Percentiles rank a stretch among this genome's conserved stretches.
phyloP scores from a whole-genome alignment of 2,113 vertebrate species.

The Aspidoscelis tigris region DNA sequence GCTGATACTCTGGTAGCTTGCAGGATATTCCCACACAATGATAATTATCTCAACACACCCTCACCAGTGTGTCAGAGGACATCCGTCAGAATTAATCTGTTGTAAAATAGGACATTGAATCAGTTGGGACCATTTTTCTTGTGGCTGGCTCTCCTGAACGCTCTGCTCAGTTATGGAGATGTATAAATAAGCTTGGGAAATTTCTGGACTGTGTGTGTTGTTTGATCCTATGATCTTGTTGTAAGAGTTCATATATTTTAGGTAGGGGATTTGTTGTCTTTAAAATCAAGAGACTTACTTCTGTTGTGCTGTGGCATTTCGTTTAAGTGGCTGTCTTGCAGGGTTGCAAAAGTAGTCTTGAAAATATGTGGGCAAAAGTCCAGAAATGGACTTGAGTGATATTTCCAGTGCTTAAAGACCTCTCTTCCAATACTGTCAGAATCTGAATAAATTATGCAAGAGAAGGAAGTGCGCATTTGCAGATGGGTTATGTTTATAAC shows the following conservation, averaged over 20 bases:
- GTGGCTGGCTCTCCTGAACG: constrained; percentile 30
- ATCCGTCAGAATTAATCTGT: neutral
- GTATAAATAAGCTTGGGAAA: neutral
- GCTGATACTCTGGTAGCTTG: no score
- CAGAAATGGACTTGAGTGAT: neutral
- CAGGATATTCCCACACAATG: no score
- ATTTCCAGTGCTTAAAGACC: neutral
- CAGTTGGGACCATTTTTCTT: constrained; percentile 13
- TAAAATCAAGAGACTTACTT: neutral
- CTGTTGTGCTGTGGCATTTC: neutral
- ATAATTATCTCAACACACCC: no score
- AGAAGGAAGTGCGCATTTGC: neutral
- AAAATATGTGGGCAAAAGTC: neutral
- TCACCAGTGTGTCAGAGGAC: neutral
- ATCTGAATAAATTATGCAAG: neutral
- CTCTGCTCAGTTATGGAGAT: neutral
- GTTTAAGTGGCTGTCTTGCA: neutral
- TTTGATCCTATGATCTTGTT: neutral
- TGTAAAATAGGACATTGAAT: neutral
- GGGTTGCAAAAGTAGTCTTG: neutral
- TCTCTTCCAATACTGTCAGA: neutral
- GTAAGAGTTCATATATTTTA: neutral
- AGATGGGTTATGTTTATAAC: constrained; percentile 18
- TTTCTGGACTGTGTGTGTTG: neutral
- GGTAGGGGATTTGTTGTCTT: neutral